Percentiles rank a stretch among this genome's conserved stretches.
Evolutionary conservation across 2,888 invertebrate species (phyloP).

Genomic region (Eupithecia inturbata): DNA sequence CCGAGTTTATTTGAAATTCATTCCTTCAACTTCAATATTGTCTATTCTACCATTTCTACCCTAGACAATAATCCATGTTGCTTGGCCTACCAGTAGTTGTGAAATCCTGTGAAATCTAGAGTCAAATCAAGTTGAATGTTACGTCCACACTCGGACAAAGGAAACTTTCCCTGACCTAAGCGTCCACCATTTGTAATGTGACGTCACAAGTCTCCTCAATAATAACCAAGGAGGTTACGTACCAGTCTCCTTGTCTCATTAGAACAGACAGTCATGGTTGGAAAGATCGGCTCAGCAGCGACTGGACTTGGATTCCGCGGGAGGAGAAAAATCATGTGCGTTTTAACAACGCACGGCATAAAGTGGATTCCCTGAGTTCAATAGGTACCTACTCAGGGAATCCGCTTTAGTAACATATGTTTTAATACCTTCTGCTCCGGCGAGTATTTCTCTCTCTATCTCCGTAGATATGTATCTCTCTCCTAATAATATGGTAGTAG

Average conservation of each 20-base stretch:
- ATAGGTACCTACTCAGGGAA: no score
- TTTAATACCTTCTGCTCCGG: no score
- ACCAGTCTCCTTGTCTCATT: background rate
- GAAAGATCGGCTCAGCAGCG: slow-evolving; percentile 46
- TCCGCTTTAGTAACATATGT: no score
- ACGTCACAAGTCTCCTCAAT: background rate
- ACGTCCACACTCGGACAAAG: no score
- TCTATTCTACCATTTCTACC: background rate
- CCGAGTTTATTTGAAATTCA: no score
- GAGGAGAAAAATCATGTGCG: slow-evolving; percentile 5
- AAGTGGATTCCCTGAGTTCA: no score
- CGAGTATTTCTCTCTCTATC: no score
- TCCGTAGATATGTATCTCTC: no score
- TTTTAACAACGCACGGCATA: background rate
- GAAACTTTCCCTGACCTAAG: no score
- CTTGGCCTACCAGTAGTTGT: background rate
- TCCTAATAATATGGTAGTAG: no score
- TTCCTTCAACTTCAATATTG: background rate
- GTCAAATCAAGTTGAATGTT: background rate
- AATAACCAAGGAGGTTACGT: background rate
- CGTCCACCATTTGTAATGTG: background rate
- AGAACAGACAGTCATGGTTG: slow-evolving; percentile 45
- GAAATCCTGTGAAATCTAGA: background rate
- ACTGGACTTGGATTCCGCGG: slow-evolving; percentile 10
- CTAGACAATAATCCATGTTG: background rate